Evolutionary conservation across 2,888 invertebrate genomes (phyloP).

Genomic region (Agriopis aurantiaria): DNA sequence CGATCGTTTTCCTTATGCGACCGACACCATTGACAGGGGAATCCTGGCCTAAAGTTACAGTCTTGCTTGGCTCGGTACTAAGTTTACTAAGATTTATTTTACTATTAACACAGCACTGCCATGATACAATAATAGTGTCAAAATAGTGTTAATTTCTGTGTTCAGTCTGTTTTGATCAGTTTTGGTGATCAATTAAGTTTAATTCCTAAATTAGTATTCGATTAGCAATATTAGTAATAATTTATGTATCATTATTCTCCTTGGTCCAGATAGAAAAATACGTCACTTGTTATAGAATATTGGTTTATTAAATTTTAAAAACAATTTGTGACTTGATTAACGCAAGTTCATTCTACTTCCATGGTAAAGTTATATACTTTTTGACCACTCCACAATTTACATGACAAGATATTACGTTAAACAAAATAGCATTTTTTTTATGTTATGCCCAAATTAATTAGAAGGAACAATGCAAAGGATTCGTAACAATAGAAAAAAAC

Average conservation of each 20-base stretch:
- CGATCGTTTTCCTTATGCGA: too few species aligned
- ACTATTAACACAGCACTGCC: slow-evolving; percentile 27
- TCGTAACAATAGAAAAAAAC: slow-evolving; percentile 23
- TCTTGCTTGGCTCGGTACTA: background rate
- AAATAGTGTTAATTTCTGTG: slow-evolving; percentile 26
- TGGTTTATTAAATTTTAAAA: background rate
- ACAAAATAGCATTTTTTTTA: background rate
- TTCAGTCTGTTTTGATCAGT: slow-evolving; percentile 18
- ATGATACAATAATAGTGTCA: slow-evolving; percentile 17
- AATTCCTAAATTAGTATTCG: slow-evolving; percentile 11
- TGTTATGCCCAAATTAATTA: background rate
- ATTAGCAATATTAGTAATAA: slow-evolving; percentile 20
- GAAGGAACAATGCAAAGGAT: slow-evolving; percentile 7
- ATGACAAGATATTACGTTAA: too few species aligned
- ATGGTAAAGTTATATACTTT: too few species aligned
- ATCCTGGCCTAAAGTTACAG: background rate
- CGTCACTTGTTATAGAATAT: background rate
- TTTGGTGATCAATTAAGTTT: slow-evolving; percentile 21
- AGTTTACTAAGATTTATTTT: slow-evolving; percentile 13
- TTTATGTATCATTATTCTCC: slow-evolving; percentile 1
- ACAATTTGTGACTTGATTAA: background rate
- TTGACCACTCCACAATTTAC: too few species aligned
- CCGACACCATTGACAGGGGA: too few species aligned
- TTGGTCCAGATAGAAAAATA: slow-evolving; percentile 3
- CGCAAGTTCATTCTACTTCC: background rate